Conservation (phyloP, 2,888 invertebrate genomes). For the Sphaerophoria taeniata region DNA sequence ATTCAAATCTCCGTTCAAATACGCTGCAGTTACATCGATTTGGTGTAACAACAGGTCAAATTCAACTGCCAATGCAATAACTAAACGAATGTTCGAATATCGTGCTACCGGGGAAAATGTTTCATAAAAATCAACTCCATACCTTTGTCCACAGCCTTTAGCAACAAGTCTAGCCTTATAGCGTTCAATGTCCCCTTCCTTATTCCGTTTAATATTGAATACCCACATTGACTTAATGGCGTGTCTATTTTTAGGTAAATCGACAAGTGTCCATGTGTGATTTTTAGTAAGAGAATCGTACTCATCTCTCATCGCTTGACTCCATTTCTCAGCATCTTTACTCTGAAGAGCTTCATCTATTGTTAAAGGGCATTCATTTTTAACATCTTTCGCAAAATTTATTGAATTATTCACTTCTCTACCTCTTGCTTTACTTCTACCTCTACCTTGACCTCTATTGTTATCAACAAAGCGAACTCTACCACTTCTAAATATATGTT, state of each 20-base stretch:
- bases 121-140: constrained; percentile 35
- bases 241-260: constrained; percentile 18
- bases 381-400: constrained; percentile 7
- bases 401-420: constrained; percentile 9
- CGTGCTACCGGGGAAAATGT: constrained; percentile 45
- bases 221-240: constrained; percentile 37
- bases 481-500: constrained; percentile 14
- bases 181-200: constrained; percentile 9
- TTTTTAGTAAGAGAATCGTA: constrained; percentile 22
- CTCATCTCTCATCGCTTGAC: not conserved
- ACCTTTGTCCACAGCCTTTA: constrained; percentile 23
- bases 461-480: constrained; percentile 10
- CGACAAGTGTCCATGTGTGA: constrained; percentile 21
- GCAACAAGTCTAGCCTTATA: constrained; percentile 22
- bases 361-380: not conserved
- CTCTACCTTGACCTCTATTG: constrained; percentile 6
- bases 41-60: constrained; percentile 27
- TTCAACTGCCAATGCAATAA: constrained; percentile 37
- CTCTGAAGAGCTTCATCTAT: constrained; percentile 5
- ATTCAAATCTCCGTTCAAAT: constrained; percentile 28
- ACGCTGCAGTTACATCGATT: constrained; percentile 6
- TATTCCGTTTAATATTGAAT: constrained; percentile 34
- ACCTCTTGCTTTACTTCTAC: not conserved
- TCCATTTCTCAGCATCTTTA: constrained; percentile 9
- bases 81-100: constrained; percentile 27